Percentiles rank a stretch among this genome's conserved stretches.
Evolutionary conservation across 2,797 vertebrate species (phyloP).

Genomic region (Nasua narica): DNA sequence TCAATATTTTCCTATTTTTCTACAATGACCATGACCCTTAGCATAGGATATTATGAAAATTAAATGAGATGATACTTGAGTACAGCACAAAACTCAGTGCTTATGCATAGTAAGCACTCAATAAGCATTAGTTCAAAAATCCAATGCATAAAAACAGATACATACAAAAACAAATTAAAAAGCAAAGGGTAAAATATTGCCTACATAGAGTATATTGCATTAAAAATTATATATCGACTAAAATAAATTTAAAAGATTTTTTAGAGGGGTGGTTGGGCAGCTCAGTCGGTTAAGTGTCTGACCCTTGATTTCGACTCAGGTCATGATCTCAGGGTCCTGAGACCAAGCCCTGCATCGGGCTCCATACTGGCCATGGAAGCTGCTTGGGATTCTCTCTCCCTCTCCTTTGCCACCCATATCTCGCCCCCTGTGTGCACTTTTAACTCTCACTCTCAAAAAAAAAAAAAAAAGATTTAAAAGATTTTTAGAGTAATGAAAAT

Average conservation of each 20-base stretch:
- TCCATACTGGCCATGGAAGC: no score
- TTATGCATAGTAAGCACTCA: background rate
- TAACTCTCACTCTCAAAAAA: no score
- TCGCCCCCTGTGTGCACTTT: no score
- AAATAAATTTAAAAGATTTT: background rate
- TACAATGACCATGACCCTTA: background rate
- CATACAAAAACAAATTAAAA: background rate
- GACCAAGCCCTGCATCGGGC: no score
- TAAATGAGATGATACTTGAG: background rate
- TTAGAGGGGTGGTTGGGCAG: background rate
- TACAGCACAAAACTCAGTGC: background rate
- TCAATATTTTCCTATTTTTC: background rate
- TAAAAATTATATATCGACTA: background rate
- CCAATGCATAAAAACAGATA: background rate
- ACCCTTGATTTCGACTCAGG: background rate
- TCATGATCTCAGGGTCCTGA: background rate
- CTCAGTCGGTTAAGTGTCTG: no score
- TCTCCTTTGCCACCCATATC: no score
- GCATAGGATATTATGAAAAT: background rate
- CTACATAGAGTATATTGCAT: background rate
- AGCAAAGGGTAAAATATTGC: background rate
- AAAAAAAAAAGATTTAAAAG: background rate
- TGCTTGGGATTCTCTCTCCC: no score
- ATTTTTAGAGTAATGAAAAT: background rate
- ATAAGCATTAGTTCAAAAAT: background rate